Evolutionary conservation across 2,113 vertebrate genomes (phyloP).

Genomic region (Carassius gibelio): DNA sequence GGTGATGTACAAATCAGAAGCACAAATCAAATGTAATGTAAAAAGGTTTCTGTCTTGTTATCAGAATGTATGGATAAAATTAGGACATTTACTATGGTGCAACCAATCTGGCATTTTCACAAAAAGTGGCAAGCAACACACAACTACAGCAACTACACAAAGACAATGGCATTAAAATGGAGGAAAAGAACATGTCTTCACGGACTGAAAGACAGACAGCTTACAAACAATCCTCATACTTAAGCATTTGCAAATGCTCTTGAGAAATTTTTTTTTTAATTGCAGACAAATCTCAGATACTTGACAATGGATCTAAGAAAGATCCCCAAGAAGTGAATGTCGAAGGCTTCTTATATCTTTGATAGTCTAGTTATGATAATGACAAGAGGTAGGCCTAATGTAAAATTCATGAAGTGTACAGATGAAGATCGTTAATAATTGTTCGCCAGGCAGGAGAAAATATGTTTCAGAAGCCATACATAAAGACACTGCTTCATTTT

Average conservation of each 20-base stretch:
- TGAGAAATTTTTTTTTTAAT: constrained; percentile 36
- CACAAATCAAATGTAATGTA: constrained; percentile 34
- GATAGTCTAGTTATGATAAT: constrained; percentile 95
- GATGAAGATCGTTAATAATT: constrained; percentile 86
- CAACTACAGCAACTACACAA: constrained; percentile 41
- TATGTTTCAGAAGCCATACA: constrained; percentile 81
- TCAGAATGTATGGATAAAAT: constrained; percentile 44
- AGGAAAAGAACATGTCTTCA: constrained; percentile 55
- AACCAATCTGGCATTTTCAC: constrained; percentile 16
- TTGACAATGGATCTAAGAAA: constrained; percentile 84
- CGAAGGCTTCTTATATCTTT: constrained; percentile 87
- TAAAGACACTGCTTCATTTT: constrained; percentile 84
- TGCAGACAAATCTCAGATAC: constrained; percentile 72
- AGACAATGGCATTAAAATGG: constrained; percentile 58
- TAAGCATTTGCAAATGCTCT: constrained; percentile 45
- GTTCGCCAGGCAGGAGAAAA: constrained; percentile 78
- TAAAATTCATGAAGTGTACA: constrained; percentile 94
- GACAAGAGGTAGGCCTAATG: constrained; percentile 78
- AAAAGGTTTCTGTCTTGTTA: constrained; percentile 42
- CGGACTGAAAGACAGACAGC: constrained; percentile 36
- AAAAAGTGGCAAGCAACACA: constrained; percentile 57
- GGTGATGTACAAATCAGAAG: constrained; percentile 54
- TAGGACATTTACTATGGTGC: constrained; percentile 15
- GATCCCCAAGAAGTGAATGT: constrained; percentile 83
- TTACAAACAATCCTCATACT: constrained; percentile 39